Evolutionary conservation across 2,888 invertebrate species (phyloP), one percentile per base, ranked within the genome.

Genomic region (Ernsta delagoae): DNA sequence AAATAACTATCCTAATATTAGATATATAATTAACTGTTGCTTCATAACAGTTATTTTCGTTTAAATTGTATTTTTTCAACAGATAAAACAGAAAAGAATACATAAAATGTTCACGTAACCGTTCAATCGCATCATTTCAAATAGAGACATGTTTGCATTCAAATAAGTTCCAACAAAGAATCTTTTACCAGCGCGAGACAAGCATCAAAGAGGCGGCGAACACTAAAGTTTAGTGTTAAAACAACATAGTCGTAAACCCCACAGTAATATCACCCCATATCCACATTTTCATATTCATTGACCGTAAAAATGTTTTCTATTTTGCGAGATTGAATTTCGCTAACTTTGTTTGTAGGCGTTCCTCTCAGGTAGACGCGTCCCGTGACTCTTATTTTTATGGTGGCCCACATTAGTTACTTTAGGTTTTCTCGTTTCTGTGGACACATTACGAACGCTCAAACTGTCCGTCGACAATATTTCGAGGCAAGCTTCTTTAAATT

Each of bases 281-380:
- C 84, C 84, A 88, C 86, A 86, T 84, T 90, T 89, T 88, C 86
- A 85, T 90, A 90, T 89, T 87, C 89, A 91, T 89, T 89, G 90
- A 86, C 89, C 89, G 89, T 90, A 90, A 89, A 90, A 88, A 88
- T 88, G 87, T 90, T 89, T 89, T 87, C 89, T 91, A 88, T 90
- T 90, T 88, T 86, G 86, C 79, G 85, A 90, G 89, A 91, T 91
- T 90, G 90, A 91, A 90, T 89, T 89, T 81, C 82, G 76, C 82
- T 88, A 88, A 89, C 90, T 87, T 87, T 89, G 89, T 90, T 89
- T 88, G 87, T 84, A 85, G 86, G 83, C 83, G 84, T 81, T 83
- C 31, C 53, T 60, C 65, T 76, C 83, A 88, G 87, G 87, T 88
- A 84, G 76, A 81, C 48, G 59, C 11, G 72, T 70, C 77, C 74